Conservation (phyloP, 1,140 invertebrate species). For the Drosophila teissieri region DNA sequence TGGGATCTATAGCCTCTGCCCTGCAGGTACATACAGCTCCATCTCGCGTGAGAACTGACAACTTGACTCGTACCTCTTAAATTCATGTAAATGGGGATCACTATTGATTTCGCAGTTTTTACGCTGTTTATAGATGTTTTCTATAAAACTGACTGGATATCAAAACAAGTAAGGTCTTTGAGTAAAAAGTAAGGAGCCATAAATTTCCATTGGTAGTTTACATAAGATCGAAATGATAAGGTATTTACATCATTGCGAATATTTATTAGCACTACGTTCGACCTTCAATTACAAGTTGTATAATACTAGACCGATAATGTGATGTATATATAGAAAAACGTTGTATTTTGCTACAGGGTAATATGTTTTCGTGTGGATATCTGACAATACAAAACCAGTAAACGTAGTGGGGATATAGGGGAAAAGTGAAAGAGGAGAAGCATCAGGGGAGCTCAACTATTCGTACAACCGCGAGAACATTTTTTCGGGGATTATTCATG, state of each 20-base stretch:
- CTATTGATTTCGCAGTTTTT: no score
- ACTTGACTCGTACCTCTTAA: background rate
- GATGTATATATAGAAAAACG: background rate
- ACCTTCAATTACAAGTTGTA: background rate
- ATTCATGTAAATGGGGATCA: no score
- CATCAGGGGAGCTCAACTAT: conserved; percentile 29
- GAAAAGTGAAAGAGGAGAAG: background rate
- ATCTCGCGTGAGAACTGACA: conserved; percentile 27
- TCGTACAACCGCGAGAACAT: conserved; percentile 14
- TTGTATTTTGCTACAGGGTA: conserved; percentile 1
- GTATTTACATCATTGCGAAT: background rate
- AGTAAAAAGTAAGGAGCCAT: background rate
- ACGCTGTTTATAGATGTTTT: no score
- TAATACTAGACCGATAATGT: background rate
- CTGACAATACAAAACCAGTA: background rate
- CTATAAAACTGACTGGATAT: no score
- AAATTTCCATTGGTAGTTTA: background rate
- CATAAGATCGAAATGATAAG: background rate
- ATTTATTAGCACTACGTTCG: background rate
- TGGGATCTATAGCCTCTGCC: conserved; percentile 6
- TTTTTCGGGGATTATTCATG: conserved; percentile 70
- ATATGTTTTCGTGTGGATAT: background rate
- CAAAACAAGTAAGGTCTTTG: background rate
- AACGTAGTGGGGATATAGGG: background rate
- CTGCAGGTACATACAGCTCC: conserved; percentile 6